Evolutionary conservation across 2,113 vertebrate species (phyloP).

Genomic region (Xiphias gladius): DNA sequence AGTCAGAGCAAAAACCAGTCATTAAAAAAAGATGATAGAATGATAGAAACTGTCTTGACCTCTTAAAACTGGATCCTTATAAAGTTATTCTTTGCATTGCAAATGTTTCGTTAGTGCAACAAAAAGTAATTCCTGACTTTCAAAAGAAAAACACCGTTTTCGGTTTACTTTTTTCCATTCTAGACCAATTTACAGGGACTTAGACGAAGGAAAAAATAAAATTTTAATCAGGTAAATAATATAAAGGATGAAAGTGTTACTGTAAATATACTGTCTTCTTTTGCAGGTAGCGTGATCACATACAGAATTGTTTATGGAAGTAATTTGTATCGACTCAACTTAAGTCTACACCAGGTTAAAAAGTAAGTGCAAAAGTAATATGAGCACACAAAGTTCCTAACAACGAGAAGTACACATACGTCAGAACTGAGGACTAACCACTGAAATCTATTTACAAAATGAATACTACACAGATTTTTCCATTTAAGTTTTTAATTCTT

Average conservation of each 20-base stretch:
- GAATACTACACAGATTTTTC: not conserved
- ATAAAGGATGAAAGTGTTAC: not conserved
- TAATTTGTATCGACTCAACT: not conserved
- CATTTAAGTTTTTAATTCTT: not conserved
- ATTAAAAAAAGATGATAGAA: not conserved
- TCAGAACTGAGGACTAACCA: no score
- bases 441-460: not conserved
- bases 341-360: not conserved
- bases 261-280: not conserved
- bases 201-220: not conserved
- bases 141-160: not conserved
- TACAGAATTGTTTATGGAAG: constrained; percentile 33
- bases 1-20: constrained; percentile 12
- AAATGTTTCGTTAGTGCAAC: not conserved
- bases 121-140: constrained; percentile 3
- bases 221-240: constrained; percentile 9
- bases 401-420: not conserved
- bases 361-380: not conserved
- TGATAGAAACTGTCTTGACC: constrained; percentile 10
- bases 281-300: constrained; percentile 32
- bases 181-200: constrained; percentile 28
- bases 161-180: constrained; percentile 10
- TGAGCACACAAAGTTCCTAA: not conserved
- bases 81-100: not conserved
- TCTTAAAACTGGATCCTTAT: not conserved